A percentile compares a stretch with the other conserved stretches of the same genome.
phyloP scores from a whole-genome alignment of 2,888 invertebrate genomes.

The Habroteleia sp. region DNA sequence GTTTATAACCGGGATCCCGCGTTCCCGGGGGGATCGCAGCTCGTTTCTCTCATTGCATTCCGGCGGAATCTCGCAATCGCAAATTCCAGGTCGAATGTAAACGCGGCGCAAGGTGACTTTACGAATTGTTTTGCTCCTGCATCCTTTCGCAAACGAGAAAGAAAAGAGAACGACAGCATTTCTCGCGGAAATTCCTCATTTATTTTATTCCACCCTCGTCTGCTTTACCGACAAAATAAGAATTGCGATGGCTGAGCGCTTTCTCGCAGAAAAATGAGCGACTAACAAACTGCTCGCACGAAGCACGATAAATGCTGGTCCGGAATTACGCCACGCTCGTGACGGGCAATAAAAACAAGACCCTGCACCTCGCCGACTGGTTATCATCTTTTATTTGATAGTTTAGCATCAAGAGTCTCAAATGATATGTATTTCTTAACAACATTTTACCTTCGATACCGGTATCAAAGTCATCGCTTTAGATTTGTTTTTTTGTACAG shows the following conservation, averaged over 20 bases:
- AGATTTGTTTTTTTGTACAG: too few species aligned
- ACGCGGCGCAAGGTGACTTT: constrained; percentile 55
- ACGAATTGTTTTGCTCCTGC: constrained; percentile 61
- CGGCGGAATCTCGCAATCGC: constrained; percentile 76
- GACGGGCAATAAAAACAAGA: constrained; percentile 59
- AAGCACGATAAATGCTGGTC: constrained; percentile 66
- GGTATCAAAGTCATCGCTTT: too few species aligned
- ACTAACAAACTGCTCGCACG: constrained; percentile 69
- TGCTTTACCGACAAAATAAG: constrained; percentile 59
- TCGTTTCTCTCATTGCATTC: constrained; percentile 48
- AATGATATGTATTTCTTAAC: too few species aligned
- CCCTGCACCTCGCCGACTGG: constrained; percentile 3
- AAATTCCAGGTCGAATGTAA: constrained; percentile 76
- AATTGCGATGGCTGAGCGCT: constrained; percentile 54
- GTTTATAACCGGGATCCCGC: constrained; percentile 48
- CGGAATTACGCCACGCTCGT: constrained; percentile 66
- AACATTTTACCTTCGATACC: too few species aligned
- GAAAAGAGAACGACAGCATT: constrained; percentile 53
- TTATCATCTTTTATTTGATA: constrained; percentile 52
- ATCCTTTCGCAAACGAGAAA: constrained; percentile 47
- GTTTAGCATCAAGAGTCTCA: constrained; percentile 12
- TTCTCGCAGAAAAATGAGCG: constrained; percentile 67
- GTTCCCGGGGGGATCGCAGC: constrained; percentile 23
- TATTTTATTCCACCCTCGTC: constrained; percentile 66
- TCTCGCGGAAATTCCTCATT: constrained; percentile 71